A percentile compares a stretch with the other conserved stretches of the same genome.
These are phyloP conservation scores for Drosophila rubida DNA, from an alignment of 2,888 invertebrate genomes.

Conservation along the genomic window DNA sequence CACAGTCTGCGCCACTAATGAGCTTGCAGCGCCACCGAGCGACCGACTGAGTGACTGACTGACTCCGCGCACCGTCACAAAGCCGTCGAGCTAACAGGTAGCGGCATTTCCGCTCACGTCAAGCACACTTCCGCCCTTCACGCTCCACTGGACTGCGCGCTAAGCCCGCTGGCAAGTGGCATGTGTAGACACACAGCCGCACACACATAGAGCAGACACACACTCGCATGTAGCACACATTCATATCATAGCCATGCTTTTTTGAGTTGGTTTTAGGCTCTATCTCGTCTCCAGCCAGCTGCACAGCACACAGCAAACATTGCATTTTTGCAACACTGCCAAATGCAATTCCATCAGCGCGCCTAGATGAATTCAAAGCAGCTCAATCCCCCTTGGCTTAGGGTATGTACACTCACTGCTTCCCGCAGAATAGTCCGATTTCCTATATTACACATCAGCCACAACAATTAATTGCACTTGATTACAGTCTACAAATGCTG, in stretches of 20 bases:
- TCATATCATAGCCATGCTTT: background rate
- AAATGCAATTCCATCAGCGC: constrained; percentile 10
- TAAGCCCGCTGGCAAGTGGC: constrained; percentile 10
- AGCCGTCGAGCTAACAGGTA: too few relatives aligned
- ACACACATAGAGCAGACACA: constrained; percentile 11
- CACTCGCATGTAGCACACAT: constrained; percentile 5
- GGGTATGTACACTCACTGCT: background rate
- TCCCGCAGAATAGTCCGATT: background rate
- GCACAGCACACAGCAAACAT: background rate
- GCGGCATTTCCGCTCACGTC: constrained; percentile 61
- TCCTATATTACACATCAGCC: background rate
- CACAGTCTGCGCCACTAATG: constrained; percentile 43
- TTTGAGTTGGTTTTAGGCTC: background rate
- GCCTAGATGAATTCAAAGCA: background rate
- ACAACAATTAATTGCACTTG: too few relatives aligned
- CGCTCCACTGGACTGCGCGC: constrained; percentile 32
- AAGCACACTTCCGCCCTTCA: constrained; percentile 59
- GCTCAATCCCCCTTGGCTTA: background rate
- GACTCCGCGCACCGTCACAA: too few relatives aligned
- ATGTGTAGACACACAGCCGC: constrained; percentile 6
- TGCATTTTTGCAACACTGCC: constrained; percentile 13
- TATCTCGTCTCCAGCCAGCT: background rate
- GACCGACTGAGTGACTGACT: constrained; percentile 8
- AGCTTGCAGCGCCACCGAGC: constrained; percentile 23
- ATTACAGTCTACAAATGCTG: too few relatives aligned